These are phyloP conservation scores for Trochalopteron elliotii DNA, from an alignment of 2,113 vertebrate species.

Conservation along the genomic window DNA sequence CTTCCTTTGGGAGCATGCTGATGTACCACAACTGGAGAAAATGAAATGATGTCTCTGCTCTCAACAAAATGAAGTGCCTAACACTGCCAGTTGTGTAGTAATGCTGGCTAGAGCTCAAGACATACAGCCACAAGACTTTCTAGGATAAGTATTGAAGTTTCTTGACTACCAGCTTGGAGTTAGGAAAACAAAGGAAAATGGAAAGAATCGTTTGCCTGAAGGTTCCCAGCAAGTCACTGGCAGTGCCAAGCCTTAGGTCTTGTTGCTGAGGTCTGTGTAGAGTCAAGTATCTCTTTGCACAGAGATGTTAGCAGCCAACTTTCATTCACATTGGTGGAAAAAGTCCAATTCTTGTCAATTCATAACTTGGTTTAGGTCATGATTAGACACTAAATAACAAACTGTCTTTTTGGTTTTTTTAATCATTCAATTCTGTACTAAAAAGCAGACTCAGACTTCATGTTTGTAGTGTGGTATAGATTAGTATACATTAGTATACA, in stretches of 20 bases:
- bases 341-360: not conserved
- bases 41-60: slow-evolving; percentile 27
- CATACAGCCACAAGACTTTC: not conserved
- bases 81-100: not conserved
- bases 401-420: not conserved
- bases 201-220: not conserved
- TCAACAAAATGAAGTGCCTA: not conserved
- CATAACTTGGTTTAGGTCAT: not conserved
- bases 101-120: not conserved
- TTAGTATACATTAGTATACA: not conserved
- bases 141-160: not conserved
- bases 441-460: not conserved
- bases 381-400: not conserved
- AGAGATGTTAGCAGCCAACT: not conserved
- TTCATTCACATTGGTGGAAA: not conserved
- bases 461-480: not conserved
- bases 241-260: not conserved
- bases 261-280: not conserved
- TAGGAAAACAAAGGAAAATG: not conserved
- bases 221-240: not conserved
- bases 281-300: not conserved
- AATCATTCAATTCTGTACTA: not conserved
- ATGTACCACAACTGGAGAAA: slow-evolving; percentile 17
- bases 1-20: not conserved
- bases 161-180: not conserved